Percentiles rank a stretch among this genome's conserved stretches.
phyloP scores from a whole-genome alignment of 1,140 invertebrate genomes.

The Maconellicoccus hirsutus region DNA sequence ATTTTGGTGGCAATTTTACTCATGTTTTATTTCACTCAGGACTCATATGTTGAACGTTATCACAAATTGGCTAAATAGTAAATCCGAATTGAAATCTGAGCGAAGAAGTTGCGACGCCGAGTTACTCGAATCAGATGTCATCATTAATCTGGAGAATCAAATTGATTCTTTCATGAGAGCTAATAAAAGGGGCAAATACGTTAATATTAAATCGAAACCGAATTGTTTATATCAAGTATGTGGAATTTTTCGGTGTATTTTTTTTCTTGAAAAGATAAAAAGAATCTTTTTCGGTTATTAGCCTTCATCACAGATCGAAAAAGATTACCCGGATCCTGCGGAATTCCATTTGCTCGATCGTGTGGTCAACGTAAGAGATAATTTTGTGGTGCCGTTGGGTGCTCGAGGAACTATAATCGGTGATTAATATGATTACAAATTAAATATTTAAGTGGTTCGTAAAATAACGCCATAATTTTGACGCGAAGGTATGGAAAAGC shows the following conservation, averaged over 20 bases:
- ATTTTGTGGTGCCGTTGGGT: slow-evolving; percentile 66
- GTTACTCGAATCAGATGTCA: not conserved
- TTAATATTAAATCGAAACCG: not conserved
- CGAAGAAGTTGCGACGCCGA: slow-evolving; percentile 1
- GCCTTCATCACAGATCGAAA: slow-evolving; percentile 31
- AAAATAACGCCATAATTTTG: not conserved
- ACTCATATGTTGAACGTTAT: not conserved
- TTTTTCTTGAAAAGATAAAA: not conserved
- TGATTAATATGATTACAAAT: slow-evolving; percentile 24
- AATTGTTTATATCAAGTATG: not conserved
- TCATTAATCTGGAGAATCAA: not conserved
- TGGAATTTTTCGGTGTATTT: not conserved
- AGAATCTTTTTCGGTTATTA: not conserved
- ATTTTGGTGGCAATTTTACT: not conserved
- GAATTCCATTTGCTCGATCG: slow-evolving; percentile 64
- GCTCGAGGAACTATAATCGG: slow-evolving; percentile 69
- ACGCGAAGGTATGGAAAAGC: not conserved
- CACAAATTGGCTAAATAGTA: not conserved
- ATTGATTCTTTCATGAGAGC: not conserved
- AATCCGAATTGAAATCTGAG: not conserved
- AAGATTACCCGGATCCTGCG: slow-evolving; percentile 50
- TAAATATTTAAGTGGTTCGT: not conserved
- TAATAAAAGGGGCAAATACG: not conserved
- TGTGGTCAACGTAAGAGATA: slow-evolving; percentile 60
- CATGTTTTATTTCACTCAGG: not conserved